Evolutionary conservation across 2,113 vertebrate genomes (phyloP).

Genomic region (Microtus oregoni): DNA sequence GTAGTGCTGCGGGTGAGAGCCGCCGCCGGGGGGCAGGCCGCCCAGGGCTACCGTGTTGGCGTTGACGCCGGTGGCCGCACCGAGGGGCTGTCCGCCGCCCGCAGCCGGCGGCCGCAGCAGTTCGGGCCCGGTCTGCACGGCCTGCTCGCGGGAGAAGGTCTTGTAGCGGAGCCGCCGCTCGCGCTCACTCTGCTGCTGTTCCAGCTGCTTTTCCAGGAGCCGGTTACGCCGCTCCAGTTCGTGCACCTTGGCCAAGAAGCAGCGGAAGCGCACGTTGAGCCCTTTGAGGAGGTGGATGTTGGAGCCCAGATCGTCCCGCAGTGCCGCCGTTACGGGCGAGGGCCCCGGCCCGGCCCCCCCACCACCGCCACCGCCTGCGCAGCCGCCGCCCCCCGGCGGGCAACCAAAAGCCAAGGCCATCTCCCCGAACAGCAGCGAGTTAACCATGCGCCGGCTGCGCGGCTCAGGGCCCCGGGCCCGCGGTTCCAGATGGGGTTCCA

Average conservation of each 20-base stretch:
- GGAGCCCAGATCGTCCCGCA: slow-evolving; percentile 94
- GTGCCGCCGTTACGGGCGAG: slow-evolving; percentile 87
- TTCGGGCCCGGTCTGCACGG: slow-evolving; percentile 89
- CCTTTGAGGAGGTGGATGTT: slow-evolving; percentile 95
- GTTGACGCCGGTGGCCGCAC: slow-evolving; percentile 57
- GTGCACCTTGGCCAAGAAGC: slow-evolving; percentile 94
- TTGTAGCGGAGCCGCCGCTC: slow-evolving; percentile 84
- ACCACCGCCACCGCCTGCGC: slow-evolving; percentile 64
- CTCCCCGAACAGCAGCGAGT: slow-evolving; percentile 91
- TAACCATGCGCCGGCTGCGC: slow-evolving; percentile 86
- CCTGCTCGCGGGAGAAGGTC: slow-evolving; percentile 89
- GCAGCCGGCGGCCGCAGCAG: slow-evolving; percentile 64
- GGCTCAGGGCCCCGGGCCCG: slow-evolving; percentile 73
- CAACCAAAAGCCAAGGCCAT: slow-evolving; percentile 83
- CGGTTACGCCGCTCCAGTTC: slow-evolving; percentile 93
- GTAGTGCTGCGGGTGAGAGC: slow-evolving; percentile 82
- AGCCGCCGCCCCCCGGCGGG: slow-evolving; percentile 67
- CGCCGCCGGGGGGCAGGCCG: slow-evolving; percentile 69
- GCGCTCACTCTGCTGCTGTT: slow-evolving; percentile 86
- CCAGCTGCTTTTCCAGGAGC: slow-evolving; percentile 91
- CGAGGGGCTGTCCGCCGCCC: slow-evolving; percentile 52
- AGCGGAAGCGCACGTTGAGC: slow-evolving; percentile 94
- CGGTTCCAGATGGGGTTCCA: slow-evolving; percentile 75
- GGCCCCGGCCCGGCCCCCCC: slow-evolving; percentile 74
- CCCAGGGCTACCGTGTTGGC: slow-evolving; percentile 58